phyloP scores from a whole-genome alignment of 2,113 vertebrate species.

The Eulemur macaco region DNA sequence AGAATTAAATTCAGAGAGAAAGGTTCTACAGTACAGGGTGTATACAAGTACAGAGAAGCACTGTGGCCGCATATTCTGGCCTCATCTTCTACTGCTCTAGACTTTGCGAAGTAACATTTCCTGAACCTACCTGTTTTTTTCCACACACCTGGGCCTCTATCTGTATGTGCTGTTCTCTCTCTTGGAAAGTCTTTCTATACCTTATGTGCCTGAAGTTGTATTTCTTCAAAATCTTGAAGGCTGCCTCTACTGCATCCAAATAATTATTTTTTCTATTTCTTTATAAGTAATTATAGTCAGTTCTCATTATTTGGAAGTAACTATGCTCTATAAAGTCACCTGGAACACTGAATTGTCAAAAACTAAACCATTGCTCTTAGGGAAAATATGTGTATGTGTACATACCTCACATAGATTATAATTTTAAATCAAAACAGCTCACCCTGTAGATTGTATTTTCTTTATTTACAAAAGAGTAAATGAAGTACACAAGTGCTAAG shows the following conservation, averaged over 20 bases:
- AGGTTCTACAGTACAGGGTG: background rate
- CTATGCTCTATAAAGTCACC: background rate
- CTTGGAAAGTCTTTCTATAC: background rate
- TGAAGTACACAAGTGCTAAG: background rate
- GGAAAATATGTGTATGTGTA: background rate
- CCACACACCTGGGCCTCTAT: background rate
- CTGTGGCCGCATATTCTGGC: fast-evolving
- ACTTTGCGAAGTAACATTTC: background rate
- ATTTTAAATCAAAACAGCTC: slow-evolving; percentile 17
- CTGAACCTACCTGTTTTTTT: background rate
- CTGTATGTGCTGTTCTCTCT: background rate
- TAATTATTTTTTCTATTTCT: background rate
- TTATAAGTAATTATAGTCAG: background rate
- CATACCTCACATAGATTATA: background rate
- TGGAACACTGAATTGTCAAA: background rate
- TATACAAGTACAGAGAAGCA: background rate
- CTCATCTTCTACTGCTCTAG: background rate
- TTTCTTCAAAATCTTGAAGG: slow-evolving; percentile 25
- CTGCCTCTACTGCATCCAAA: background rate
- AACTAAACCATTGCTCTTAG: background rate
- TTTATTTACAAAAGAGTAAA: slow-evolving; percentile 32
- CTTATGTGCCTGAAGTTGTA: background rate
- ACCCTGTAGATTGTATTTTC: background rate
- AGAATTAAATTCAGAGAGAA: background rate
- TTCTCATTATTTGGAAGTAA: background rate